Base-by-base conservation (phyloP, 2,113 vertebrate genomes). In the Myotis davidii region DNA sequence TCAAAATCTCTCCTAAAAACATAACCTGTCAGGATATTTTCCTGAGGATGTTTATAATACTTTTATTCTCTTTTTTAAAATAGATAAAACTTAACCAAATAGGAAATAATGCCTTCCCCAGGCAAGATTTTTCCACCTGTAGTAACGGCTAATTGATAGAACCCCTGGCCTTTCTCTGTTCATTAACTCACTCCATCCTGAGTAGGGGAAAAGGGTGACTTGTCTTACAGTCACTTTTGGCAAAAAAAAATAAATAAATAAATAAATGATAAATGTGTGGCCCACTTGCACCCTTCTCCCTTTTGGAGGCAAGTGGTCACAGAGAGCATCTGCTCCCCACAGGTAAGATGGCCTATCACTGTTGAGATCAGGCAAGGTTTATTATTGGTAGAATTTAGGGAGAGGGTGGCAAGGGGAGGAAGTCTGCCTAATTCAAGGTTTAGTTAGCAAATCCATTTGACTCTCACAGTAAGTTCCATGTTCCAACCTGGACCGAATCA, bases 1-100 rank as follows among this genome's bases (percentile, higher is more conserved):
- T 90, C 85, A 96, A 37, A 85, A 81, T 77, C 16, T 72, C 54
- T 73, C 67, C 50, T 83, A 92, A 94, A 92, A 85, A 79, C 14
- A 29, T 59, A 77, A 93, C 39, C 17, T 86, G 10, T 84, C 65
- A 94, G 2, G 89, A 17, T 77, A 72, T 94, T 87, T 96, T 76
- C 32, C 64, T 65, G 27, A 93, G 54, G 37, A 72, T 77, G 61
- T 81, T 94, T 90, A 16, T 37, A 74, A 70, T 5, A 90, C 17
- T 76, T 96, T 95, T 54, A 37, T 83, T 85, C 9, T 74, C 37
- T 61, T 48, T 85, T 94, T 54, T 8, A 76, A 77, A 93, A 86
- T 4, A 50, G 6, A 69, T 59, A 64, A 91, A 77, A 25, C 59
- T 74, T 91, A 85, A 39, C 39, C 21, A 85, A 88, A 72, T 37